These are phyloP conservation scores for Boleophthalmus pectinirostris DNA, from an alignment of 2,113 vertebrate genomes.

Conservation along the genomic window DNA sequence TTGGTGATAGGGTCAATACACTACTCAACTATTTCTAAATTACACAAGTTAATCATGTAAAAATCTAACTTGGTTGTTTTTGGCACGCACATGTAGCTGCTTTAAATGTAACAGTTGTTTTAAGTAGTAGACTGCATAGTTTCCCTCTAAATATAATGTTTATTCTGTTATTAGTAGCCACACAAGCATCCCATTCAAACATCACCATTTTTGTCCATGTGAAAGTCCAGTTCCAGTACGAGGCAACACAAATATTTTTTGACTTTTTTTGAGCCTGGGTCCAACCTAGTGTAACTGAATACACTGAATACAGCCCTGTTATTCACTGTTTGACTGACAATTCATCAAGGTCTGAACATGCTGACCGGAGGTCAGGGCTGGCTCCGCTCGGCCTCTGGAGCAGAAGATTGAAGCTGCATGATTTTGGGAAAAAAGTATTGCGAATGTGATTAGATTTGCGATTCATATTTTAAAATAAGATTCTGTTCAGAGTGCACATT, in stretches of 20 bases:
- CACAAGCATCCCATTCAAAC: slow-evolving; percentile 55
- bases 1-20: slow-evolving; percentile 8
- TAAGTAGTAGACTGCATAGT: neutral
- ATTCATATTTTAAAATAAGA: too few relatives aligned
- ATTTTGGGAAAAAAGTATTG: too few relatives aligned
- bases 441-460: too few relatives aligned
- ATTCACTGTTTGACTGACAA: slow-evolving; percentile 56
- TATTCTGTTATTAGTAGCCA: neutral
- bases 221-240: slow-evolving; percentile 26
- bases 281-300: slow-evolving; percentile 33
- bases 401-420: neutral
- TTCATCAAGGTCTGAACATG: slow-evolving; percentile 56
- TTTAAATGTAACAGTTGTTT: neutral
- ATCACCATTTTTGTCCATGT: slow-evolving; percentile 52
- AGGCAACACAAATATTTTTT: slow-evolving; percentile 55
- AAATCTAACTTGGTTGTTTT: too few relatives aligned
- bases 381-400: neutral
- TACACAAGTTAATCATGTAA: too few relatives aligned
- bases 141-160: neutral
- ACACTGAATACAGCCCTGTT: slow-evolving; percentile 42
- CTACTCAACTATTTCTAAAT: neutral
- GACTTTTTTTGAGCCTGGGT: slow-evolving; percentile 25
- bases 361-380: slow-evolving; percentile 32
- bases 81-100: neutral
- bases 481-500: too few relatives aligned